Base-by-base conservation (phyloP, 2,888 invertebrate species). In the Ormyrus nitidulus region DNA sequence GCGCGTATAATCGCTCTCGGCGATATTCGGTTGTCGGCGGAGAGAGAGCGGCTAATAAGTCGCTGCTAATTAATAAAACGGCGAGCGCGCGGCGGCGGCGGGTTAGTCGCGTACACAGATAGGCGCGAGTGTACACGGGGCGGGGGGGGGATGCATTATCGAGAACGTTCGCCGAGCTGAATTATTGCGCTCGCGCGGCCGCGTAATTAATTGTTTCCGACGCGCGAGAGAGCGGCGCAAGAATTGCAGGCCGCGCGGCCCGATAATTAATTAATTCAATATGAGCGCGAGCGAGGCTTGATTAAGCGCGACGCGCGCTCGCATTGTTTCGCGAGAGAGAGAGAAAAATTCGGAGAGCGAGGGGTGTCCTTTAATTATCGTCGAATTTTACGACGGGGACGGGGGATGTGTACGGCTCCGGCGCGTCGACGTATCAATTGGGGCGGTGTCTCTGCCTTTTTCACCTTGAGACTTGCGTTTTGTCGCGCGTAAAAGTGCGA, bases 141-240 rank as follows among this genome's bases (percentile, higher is more conserved):
- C 1, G 19, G 1, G 19, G 19, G 19, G 2, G 19, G 2, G 19
- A 1, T 19, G 53, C 66, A 19, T 68, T 68, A 70, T 70, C 69
- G n/a, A 13, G 69, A 70, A 58, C 56, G 54, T 56, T 66, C 65
- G 65, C 6, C 19, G 19, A 19, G 10, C 19, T 51, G 65, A 51
- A 66, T 49, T 51, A 49, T 62, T 62, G 46, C 46, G 19, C 13
- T 13, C 59, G 11, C 46, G 46, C 5, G 44, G 2, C 19, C 34
- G n/a, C 13, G 56, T 59, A n/a, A 73, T 73, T 62, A 64, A 73
- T 73, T 64, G 73, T 53, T 73, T 65, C 54, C 61, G 44, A 51
- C 59, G 19, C 1, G 19, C 1, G 19, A 19, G 19, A 19, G 19
- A 19, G 19, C 19, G 19, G 19, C 19, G 19, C 19, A 19, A 19